Base-by-base conservation (phyloP, 2,888 invertebrate genomes). In the Miltochrista miniata region DNA sequence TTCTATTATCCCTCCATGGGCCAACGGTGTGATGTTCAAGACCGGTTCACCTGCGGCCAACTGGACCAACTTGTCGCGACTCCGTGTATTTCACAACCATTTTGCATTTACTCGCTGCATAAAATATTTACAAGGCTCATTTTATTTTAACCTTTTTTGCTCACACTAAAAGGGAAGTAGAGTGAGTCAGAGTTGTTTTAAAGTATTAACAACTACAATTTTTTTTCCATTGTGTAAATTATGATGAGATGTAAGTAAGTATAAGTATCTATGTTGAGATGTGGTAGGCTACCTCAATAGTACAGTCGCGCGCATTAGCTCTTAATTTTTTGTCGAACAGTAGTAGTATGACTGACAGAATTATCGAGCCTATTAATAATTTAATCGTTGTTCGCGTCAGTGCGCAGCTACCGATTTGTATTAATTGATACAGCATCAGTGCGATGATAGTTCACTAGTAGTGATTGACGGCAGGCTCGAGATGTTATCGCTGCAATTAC, bases 1-100 rank as follows among this genome's bases (percentile, higher is more conserved):
- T 91, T 90, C 90, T 90, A 90, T 90, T 90, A 91, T 90, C 89
- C 85, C 83, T 66, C 85, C 86, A 84, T 83, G 85, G 82, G 64
- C 86, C 85, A 83, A 83, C 83, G 83, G 81, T 83, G 79, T 85
- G 83, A 83, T 81, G 76, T 76, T 76, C 73, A 72, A 61, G 74
- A 85, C 88, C 85, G 83, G 87, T 87, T 81, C 75, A 62, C 69
- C 68, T 64, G 64, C 66, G 76, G 74, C 76, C 56, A 66, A 70
- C 73, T 56, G 68, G 61, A 62, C 56, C 62, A 64, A 65, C 60
- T 67, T 68, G 68, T 66, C 68, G 63, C 35, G 37, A 24, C 18
- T 24, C 8, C 31, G 31, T 31, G 31, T 31, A 10, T 31, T 31
- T 31, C 31, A 58, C 44, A 44, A 60, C 8, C 2, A 57, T 57